A percentile compares a stretch with the other conserved stretches of the same genome.
These are phyloP conservation scores for Chelmon rostratus DNA, from an alignment of 2,797 vertebrate species.

Conservation along the genomic window DNA sequence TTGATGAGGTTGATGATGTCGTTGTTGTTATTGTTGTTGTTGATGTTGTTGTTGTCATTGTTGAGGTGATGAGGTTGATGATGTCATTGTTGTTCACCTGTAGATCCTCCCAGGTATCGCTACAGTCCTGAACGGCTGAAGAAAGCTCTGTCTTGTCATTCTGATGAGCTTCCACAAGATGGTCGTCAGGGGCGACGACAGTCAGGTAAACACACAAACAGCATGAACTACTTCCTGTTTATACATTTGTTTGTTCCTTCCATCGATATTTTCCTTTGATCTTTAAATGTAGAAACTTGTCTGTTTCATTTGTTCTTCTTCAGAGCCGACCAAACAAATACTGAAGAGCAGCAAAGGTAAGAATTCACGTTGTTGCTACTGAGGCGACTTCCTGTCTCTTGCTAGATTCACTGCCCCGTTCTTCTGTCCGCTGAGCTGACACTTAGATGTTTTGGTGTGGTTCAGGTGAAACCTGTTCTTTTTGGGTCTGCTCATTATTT, in stretches of 20 bases:
- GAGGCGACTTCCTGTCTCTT: not conserved
- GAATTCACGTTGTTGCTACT: too few relatives aligned
- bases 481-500: too few relatives aligned
- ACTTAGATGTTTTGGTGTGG: too few relatives aligned
- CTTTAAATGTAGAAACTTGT: not conserved
- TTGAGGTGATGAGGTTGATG: too few relatives aligned
- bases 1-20: not conserved
- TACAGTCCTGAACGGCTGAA: slow-evolving; percentile 91
- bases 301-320: slow-evolving; percentile 30
- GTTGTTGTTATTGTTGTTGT: not conserved
- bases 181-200: slow-evolving; percentile 82
- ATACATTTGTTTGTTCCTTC: too few relatives aligned
- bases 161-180: slow-evolving; percentile 72
- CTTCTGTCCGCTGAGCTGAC: too few relatives aligned
- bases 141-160: slow-evolving; percentile 85
- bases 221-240: not conserved
- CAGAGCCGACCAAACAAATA: slow-evolving; percentile 85
- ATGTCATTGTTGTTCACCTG: not conserved
- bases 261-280: not conserved
- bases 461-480: too few relatives aligned
- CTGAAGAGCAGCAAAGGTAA: slow-evolving; percentile 76
- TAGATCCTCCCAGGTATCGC: slow-evolving; percentile 88
- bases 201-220: slow-evolving; percentile 77
- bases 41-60: too few relatives aligned
- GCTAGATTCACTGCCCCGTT: too few relatives aligned